Percentiles rank a stretch among this genome's conserved stretches.
phyloP scores from a whole-genome alignment of 2,888 invertebrate genomes.

The Hecatera dysodea region DNA sequence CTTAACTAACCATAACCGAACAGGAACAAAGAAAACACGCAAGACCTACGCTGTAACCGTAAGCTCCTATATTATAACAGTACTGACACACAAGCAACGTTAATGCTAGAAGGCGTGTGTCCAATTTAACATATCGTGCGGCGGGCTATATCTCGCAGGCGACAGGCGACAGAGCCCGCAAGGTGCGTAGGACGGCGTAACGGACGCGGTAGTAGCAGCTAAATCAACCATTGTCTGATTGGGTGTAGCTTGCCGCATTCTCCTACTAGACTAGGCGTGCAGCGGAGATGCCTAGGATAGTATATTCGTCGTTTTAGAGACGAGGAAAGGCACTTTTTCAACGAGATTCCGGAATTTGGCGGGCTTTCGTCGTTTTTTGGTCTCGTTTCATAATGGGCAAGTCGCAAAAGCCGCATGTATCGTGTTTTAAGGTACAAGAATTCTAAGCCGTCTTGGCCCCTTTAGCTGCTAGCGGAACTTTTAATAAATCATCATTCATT shows the following conservation, averaged over 20 bases:
- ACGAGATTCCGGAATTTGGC: too few relatives aligned
- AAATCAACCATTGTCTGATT: constrained; percentile 89
- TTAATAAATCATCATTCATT: too few relatives aligned
- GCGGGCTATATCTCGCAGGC: constrained; percentile 71
- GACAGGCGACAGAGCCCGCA: constrained; percentile 77
- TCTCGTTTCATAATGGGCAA: too few relatives aligned
- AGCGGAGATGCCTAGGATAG: constrained; percentile 50
- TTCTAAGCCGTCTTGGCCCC: too few relatives aligned
- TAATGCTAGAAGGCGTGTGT: constrained; percentile 84
- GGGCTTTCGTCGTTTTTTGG: too few relatives aligned
- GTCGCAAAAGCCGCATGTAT: too few relatives aligned
- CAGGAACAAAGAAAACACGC: constrained; percentile 55
- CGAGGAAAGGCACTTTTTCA: too few relatives aligned
- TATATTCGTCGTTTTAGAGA: too few relatives aligned
- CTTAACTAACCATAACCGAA: constrained; percentile 35
- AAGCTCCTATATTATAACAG: constrained; percentile 77
- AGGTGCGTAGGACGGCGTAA: constrained; percentile 87
- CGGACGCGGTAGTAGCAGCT: constrained; percentile 83
- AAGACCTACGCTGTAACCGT: constrained; percentile 56
- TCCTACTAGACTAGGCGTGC: constrained; percentile 53
- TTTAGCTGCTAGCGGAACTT: too few relatives aligned
- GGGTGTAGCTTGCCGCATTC: constrained; percentile 85
- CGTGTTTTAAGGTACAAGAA: too few relatives aligned
- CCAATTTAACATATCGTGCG: constrained; percentile 83
- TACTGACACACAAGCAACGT: constrained; percentile 78